phyloP scores from a whole-genome alignment of 2,888 invertebrate genomes.

The Aromia moschata region DNA sequence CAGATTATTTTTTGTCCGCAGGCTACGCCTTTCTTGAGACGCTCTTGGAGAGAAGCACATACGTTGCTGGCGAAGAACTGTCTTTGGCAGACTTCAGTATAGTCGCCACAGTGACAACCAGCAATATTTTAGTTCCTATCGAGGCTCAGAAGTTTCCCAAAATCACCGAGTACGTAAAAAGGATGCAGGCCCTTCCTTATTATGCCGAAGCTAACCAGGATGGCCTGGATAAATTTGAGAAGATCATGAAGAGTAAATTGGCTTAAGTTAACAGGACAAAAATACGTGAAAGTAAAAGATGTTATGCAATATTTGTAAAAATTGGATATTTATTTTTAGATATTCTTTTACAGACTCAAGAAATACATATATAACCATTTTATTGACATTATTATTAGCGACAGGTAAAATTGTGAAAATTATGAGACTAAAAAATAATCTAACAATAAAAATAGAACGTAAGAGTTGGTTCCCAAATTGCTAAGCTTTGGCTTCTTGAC shows the following conservation, averaged over 20 bases:
- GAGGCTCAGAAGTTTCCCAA: slow-evolving; percentile 55
- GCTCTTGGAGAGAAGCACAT: slow-evolving; percentile 54
- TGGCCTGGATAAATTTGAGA: slow-evolving; percentile 44
- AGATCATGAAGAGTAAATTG: slow-evolving; percentile 24
- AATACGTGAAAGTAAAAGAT: too few relatives aligned
- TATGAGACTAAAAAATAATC: too few relatives aligned
- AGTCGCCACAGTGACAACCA: slow-evolving; percentile 61
- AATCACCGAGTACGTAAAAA: slow-evolving; percentile 35
- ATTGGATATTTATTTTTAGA: too few relatives aligned
- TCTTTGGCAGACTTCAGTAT: slow-evolving; percentile 63
- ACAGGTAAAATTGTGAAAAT: too few relatives aligned
- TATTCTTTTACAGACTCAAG: too few relatives aligned
- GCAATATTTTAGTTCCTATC: slow-evolving; percentile 61
- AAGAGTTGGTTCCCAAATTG: too few relatives aligned
- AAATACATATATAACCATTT: too few relatives aligned
- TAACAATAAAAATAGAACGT: too few relatives aligned
- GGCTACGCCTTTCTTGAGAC: slow-evolving; percentile 59
- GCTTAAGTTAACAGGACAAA: not conserved
- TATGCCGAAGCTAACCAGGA: slow-evolving; percentile 39
- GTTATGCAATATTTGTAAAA: too few relatives aligned
- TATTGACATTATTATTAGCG: too few relatives aligned
- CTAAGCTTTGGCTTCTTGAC: too few relatives aligned
- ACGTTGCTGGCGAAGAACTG: slow-evolving; percentile 56
- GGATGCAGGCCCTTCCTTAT: slow-evolving; percentile 38
- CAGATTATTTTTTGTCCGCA: too few relatives aligned